Evolutionary conservation across 2,888 invertebrate genomes (phyloP).

Genomic region (Colletes collaris): DNA sequence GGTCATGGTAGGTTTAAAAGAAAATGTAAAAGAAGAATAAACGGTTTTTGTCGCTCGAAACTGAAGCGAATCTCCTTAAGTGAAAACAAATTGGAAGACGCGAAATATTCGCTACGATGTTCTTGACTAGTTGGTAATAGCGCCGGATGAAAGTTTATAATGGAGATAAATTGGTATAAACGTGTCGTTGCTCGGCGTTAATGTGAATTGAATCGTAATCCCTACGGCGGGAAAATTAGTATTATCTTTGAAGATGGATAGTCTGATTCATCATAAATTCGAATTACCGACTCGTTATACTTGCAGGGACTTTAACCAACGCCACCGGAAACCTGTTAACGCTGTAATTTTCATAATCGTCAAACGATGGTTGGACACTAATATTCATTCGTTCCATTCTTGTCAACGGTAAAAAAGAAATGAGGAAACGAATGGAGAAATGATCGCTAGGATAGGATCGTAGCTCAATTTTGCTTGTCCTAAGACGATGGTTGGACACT

Average conservation of each 20-base stretch:
- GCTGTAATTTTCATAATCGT: constrained; percentile 49
- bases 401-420: background rate
- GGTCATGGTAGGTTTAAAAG: too few species aligned
- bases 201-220: constrained; percentile 42
- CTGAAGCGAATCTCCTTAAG: background rate
- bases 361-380: constrained; percentile 31
- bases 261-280: constrained; percentile 41
- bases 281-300: constrained; percentile 43
- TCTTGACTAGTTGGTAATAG: constrained; percentile 26
- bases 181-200: constrained; percentile 31
- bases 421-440: background rate
- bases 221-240: constrained; percentile 42
- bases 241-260: constrained; percentile 44
- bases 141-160: background rate
- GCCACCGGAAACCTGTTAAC: constrained; percentile 25
- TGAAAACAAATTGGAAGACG: constrained; percentile 22
- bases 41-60: too few species aligned
- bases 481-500: constrained; percentile 29
- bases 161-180: constrained; percentile 28
- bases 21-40: too few species aligned
- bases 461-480: constrained; percentile 45
- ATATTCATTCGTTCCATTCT: constrained; percentile 32
- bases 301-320: constrained; percentile 9
- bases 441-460: background rate
- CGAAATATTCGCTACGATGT: background rate